These are phyloP conservation scores for Sylvilagus bachmani DNA, from an alignment of 2,113 vertebrate species.

Conservation along the genomic window DNA sequence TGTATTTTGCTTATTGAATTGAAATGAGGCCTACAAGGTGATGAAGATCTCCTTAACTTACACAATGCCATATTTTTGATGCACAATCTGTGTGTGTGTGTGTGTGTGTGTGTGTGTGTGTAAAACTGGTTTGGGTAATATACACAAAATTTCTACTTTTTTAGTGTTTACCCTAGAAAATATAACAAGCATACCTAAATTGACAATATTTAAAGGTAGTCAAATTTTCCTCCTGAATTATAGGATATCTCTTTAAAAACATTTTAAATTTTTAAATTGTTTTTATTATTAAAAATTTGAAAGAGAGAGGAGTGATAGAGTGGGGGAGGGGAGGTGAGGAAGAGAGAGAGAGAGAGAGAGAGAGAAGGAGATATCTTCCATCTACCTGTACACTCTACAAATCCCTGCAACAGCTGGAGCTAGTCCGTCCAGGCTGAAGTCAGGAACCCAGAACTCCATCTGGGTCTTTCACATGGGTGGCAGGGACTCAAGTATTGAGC, in stretches of 20 bases:
- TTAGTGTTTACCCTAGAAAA: background rate
- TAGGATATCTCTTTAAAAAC: background rate
- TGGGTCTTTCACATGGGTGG: no score
- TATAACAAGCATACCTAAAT: background rate
- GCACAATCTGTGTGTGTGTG: background rate
- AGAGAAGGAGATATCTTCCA: no score
- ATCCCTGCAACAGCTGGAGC: no score
- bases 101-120: background rate
- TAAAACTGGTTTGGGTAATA: background rate
- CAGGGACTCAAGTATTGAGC: no score
- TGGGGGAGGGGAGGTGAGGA: no score
- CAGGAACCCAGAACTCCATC: no score
- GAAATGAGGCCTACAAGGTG: background rate
- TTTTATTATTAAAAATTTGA: no score
- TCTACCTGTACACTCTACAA: no score
- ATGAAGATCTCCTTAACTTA: slow-evolving; percentile 4
- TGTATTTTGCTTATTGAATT: background rate
- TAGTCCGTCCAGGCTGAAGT: no score
- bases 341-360: no score
- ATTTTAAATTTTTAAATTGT: background rate
- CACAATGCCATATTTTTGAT: background rate
- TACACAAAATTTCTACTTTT: background rate
- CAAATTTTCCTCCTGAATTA: background rate
- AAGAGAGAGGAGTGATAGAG: no score
- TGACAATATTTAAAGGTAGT: slow-evolving; percentile 22